Evolutionary conservation across 1,140 invertebrate genomes (phyloP).

Genomic region (Eueides isabella): DNA sequence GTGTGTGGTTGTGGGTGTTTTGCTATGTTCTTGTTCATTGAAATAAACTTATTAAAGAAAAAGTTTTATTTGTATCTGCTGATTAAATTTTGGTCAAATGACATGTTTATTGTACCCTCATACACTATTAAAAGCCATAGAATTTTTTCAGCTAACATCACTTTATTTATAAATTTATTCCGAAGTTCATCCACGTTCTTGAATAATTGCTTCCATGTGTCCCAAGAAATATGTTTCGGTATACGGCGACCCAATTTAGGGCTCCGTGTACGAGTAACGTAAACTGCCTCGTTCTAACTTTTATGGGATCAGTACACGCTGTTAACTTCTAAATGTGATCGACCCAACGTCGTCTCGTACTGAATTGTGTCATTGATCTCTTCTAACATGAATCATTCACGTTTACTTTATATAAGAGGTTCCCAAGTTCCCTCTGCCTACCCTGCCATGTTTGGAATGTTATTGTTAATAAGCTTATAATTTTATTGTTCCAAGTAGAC

Average conservation of each 20-base stretch:
- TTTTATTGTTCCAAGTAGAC: too few species aligned
- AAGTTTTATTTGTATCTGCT: too few species aligned
- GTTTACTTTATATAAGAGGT: neutral
- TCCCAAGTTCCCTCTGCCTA: too few species aligned
- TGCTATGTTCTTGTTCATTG: too few species aligned
- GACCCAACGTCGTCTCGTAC: constrained; percentile 21
- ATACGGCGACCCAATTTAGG: constrained; percentile 26
- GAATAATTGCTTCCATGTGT: constrained; percentile 1
- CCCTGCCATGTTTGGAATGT: too few species aligned
- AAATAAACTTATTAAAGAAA: too few species aligned
- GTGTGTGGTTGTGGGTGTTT: too few species aligned
- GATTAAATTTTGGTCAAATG: too few species aligned
- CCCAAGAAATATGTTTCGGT: constrained; percentile 6
- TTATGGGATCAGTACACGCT: constrained; percentile 24
- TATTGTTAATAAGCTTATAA: too few species aligned
- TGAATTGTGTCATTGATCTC: constrained; percentile 20
- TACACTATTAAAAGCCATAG: neutral
- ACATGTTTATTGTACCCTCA: too few species aligned
- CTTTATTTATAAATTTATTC: neutral
- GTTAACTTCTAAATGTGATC: constrained; percentile 31
- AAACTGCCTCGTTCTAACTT: constrained; percentile 8
- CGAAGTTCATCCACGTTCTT: neutral
- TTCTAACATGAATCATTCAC: constrained; percentile 8
- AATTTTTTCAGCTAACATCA: neutral
- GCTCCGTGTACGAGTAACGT: constrained; percentile 20